Evolutionary conservation across 2,113 vertebrate genomes (phyloP).

Genomic region (Clarias macrocephalus): DNA sequence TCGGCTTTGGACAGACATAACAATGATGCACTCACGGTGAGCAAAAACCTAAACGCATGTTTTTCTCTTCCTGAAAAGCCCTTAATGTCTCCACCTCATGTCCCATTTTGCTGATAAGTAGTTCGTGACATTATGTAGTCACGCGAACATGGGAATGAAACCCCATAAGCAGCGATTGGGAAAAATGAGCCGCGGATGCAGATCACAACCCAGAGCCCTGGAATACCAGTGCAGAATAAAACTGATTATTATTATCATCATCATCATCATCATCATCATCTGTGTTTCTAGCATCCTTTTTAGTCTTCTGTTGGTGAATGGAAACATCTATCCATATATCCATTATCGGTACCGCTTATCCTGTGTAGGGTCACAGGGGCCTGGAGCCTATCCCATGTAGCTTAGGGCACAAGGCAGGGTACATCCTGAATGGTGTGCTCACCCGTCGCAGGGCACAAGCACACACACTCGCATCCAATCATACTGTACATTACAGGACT

Average conservation of each 20-base stretch:
- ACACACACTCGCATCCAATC: no score
- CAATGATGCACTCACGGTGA: slow-evolving; percentile 48
- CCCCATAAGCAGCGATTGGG: not conserved
- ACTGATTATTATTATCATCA: not conserved
- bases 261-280: not conserved
- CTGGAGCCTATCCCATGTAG: no score
- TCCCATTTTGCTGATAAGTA: slow-evolving; percentile 1
- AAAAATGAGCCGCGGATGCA: not conserved
- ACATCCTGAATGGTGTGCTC: no score
- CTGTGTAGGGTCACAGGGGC: no score
- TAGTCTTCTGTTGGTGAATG: not conserved
- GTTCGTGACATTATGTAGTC: slow-evolving; percentile 2
- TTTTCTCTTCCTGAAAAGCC: slow-evolving; percentile 23
- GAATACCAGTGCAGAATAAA: not conserved
- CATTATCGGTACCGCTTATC: no score
- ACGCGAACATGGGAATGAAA: not conserved
- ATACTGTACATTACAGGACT: no score
- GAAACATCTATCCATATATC: no score
- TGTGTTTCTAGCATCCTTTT: not conserved
- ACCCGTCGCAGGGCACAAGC: no score
- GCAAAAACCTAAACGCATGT: slow-evolving; percentile 19
- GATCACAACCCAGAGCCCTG: not conserved
- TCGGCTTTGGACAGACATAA: slow-evolving; percentile 1
- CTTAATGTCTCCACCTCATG: not conserved
- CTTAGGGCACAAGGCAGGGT: no score